Evolutionary conservation across 2,113 vertebrate genomes (phyloP).

Genomic region (Etheostoma cragini): DNA sequence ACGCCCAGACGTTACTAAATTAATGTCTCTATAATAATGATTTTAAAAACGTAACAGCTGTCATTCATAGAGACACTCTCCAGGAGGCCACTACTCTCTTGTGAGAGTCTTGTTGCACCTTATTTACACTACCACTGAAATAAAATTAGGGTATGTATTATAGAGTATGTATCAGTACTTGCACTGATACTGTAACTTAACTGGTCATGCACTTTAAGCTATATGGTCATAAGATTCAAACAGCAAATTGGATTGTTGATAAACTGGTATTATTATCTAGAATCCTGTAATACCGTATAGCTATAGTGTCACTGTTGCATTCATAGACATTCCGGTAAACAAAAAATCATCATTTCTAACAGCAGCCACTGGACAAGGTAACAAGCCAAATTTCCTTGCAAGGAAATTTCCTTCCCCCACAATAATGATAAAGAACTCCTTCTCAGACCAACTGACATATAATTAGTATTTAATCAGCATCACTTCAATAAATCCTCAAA

Average conservation of each 20-base stretch:
- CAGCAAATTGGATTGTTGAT: neutral
- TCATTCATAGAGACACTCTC: neutral
- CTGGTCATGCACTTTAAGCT: neutral
- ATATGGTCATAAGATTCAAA: neutral
- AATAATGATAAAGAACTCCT: neutral
- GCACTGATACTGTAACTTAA: too few relatives aligned
- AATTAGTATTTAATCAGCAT: neutral
- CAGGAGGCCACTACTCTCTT: neutral
- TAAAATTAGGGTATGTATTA: neutral
- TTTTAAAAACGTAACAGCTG: too few relatives aligned
- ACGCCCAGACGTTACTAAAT: neutral
- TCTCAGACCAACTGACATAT: neutral
- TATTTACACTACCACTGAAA: neutral
- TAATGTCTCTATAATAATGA: neutral
- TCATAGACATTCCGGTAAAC: neutral
- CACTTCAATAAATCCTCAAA: neutral
- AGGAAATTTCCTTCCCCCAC: too few relatives aligned
- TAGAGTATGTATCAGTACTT: too few relatives aligned
- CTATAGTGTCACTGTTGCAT: neutral
- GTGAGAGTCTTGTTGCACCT: neutral
- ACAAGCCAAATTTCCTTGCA: neutral
- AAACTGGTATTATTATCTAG: neutral
- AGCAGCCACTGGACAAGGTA: neutral
- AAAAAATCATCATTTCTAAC: neutral
- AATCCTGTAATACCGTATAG: neutral